A percentile compares a stretch with the other conserved stretches of the same genome.
Conservation (phyloP, 2,797 vertebrate species). For the Notolepis coatsorum region DNA sequence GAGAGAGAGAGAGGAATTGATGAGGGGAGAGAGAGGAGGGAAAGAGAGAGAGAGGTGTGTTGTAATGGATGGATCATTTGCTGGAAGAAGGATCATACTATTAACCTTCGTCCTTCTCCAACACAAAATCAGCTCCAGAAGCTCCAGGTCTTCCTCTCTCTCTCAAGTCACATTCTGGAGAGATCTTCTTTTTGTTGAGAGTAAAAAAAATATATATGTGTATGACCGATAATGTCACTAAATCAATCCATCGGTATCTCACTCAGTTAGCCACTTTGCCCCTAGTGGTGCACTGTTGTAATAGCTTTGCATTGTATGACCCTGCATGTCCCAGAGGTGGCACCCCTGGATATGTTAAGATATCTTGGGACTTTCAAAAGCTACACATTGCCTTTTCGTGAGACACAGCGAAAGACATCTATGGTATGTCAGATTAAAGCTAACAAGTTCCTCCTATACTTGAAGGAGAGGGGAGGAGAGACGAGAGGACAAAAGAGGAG, state of each 20-base stretch:
- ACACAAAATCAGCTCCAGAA: constrained; percentile 27
- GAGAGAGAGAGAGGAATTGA: constrained; percentile 40
- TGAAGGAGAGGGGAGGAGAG: too few species aligned
- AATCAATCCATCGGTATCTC: too few species aligned
- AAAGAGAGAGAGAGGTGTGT: constrained; percentile 41
- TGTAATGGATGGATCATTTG: constrained; percentile 17
- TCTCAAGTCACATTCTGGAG: constrained; percentile 14
- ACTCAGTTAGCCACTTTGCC: too few species aligned
- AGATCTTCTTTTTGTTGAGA: neutral
- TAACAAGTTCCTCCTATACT: neutral
- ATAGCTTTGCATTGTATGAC: too few species aligned
- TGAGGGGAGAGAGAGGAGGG: constrained; percentile 19
- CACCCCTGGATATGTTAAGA: constrained; percentile 24
- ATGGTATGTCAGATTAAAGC: neutral
- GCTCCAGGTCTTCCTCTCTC: neutral
- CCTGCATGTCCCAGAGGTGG: constrained; percentile 12
- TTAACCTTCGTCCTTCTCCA: neutral
- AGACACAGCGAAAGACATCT: neutral
- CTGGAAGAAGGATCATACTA: constrained; percentile 30
- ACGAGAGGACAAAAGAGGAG: too few species aligned
- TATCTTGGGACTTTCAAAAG: too few species aligned
- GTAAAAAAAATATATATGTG: too few species aligned
- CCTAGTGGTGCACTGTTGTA: too few species aligned
- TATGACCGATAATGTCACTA: too few species aligned
- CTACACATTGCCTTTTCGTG: too few species aligned